Evolutionary conservation across 2,113 vertebrate species (phyloP), one percentile per base, ranked within the genome.

Genomic region (Noturus placidus): DNA sequence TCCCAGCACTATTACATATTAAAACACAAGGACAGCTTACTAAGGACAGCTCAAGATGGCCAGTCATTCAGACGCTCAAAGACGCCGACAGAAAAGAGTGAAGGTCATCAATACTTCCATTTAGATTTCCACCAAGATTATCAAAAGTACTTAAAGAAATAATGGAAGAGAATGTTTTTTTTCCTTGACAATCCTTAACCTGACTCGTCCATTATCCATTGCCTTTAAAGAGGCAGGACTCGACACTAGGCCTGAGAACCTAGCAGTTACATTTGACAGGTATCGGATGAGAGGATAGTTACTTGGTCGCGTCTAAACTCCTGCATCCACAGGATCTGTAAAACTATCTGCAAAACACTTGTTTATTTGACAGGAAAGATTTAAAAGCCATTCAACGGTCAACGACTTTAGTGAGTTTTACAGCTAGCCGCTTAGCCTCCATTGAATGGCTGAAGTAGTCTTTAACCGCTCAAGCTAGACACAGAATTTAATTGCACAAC

Each of bases 251-350:
- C 86, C 86, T 0, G 35, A 74, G 15, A 57, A 33, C 52, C n/a
- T 61, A 88, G 69, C 89, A 92, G 38, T 76, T 92, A 92, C 92
- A 93, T 94, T 91, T 94, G 92, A 86, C 89, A 38, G 30, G 83
- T 54, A 74, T 90, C 72, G 88, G 2, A 4, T 33, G 38, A 81
- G 27, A 80, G 9, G 6, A 30, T 67, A 61, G 33, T 4, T n/a
- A 74, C 25, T 19, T 50, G 20, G 46, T 17, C 19, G 20, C 22
- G 27, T 78, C 10, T 61, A 82, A 84, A 35, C 63, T 4, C 4
- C n/a, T 22, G 33, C 38, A 35, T 22, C 67, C 35, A 70, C 56
- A 20, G 38, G 38, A 59, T 2, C 42, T 46, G 3, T 38, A 50
- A 33, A 27, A 33, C 20, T 2, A 52, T 42, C 15, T 70, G 19